Evolutionary conservation across 2,797 vertebrate species (phyloP).

Genomic region (Tokudaia muenninki): DNA sequence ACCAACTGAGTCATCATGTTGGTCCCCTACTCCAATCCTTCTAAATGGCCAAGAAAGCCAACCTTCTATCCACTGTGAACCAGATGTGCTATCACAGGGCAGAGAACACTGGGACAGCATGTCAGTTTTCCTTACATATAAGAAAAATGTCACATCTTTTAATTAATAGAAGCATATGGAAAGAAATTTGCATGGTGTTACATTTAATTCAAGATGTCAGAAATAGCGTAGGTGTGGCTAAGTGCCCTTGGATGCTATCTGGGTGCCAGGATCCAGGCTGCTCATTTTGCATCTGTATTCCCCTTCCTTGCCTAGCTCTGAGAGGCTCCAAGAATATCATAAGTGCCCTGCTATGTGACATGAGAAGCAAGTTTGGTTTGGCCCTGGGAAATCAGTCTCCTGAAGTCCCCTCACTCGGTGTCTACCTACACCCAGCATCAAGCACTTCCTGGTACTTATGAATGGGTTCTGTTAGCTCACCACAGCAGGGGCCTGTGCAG

Average conservation of each 20-base stretch:
- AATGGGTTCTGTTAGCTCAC: neutral
- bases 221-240: neutral
- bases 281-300: neutral
- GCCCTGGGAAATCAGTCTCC: neutral
- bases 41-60: neutral
- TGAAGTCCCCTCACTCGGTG: neutral
- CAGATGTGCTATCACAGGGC: neutral
- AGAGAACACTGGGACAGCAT: neutral
- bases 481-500: neutral
- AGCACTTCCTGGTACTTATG: neutral
- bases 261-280: neutral
- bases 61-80: neutral
- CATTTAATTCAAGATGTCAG: neutral
- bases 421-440: neutral
- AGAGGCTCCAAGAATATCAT: neutral
- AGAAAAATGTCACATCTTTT: neutral
- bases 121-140: neutral
- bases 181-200: neutral
- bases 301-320: neutral
- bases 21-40: neutral
- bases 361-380: neutral
- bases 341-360: neutral
- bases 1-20: neutral
- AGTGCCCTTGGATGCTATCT: neutral
- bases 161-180: neutral